phyloP scores from a whole-genome alignment of 2,797 vertebrate species.

The Euthynnus affinis region DNA sequence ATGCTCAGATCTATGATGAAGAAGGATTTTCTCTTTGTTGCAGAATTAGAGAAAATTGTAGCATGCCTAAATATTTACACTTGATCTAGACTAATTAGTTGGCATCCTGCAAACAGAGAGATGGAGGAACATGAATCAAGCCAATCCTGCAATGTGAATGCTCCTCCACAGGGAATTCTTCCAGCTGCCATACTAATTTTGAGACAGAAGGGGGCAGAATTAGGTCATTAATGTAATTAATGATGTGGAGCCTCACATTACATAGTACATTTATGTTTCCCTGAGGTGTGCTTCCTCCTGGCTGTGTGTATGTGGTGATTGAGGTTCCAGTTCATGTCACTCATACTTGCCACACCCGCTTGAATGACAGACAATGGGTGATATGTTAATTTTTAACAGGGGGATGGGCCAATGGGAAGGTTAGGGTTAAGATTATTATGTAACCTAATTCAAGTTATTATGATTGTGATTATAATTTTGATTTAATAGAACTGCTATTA shows the following conservation, averaged over 20 bases:
- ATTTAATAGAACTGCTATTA: too few relatives aligned
- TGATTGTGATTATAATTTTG: too few relatives aligned
- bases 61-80: neutral
- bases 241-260: neutral
- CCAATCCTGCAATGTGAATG: neutral
- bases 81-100: slow-evolving; percentile 7
- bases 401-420: too few relatives aligned
- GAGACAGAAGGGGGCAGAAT: slow-evolving; percentile 72
- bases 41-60: slow-evolving; percentile 10
- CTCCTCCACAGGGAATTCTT: neutral
- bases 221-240: slow-evolving; percentile 55
- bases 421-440: too few relatives aligned
- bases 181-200: slow-evolving; percentile 50
- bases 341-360: slow-evolving; percentile 15
- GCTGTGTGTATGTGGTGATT: slow-evolving; percentile 13
- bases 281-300: slow-evolving; percentile 16
- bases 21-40: neutral
- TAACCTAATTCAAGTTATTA: too few relatives aligned
- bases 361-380: slow-evolving; percentile 22
- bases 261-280: slow-evolving; percentile 7
- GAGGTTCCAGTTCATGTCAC: slow-evolving; percentile 16
- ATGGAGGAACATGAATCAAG: neutral
- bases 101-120: slow-evolving; percentile 2
- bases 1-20: neutral
- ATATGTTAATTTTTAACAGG: too few relatives aligned